Evolutionary conservation across 1,140 invertebrate species (phyloP), one percentile per base, ranked within the genome.

Genomic region (Branchinecta lindahli): DNA sequence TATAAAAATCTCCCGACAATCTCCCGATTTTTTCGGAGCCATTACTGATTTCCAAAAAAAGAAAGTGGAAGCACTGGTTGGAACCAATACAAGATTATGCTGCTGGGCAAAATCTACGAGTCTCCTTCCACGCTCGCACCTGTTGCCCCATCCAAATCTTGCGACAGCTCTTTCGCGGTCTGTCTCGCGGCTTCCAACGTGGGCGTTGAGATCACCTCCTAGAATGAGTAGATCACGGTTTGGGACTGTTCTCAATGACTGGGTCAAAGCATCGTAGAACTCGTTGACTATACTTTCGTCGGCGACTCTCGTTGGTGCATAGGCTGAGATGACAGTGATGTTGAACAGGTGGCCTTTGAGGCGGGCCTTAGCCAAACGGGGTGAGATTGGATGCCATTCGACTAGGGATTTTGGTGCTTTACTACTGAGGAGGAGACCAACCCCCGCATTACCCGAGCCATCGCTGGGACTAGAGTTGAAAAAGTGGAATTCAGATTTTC

Each of bases 201-300:
- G n/a, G n/a, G 47, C 47, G 47, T 52, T 52, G n/a, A 52, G 47
- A 52, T 52, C 47, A 52, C 47, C 47, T 52, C 47, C 47, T 52
- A 52, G 47, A n/a, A 52, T 52, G 47, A 52, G 47, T 52, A 52
- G 47, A 52, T 52, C 47, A 52, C n/a, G 47, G 47, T 52, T 52
- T 52, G 9, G 47, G n/a, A 52, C 47, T 52, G 47, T n/a, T 52
- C 47, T 52, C 47, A 52, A 52, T 52, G 47, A 52, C 47, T 9
- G 47, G 47, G n/a, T 52, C 47, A 52, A 52, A 52, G 47, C 47
- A 52, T 52, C 47, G 47, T 52, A 52, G 47, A 52, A 52, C 9
- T 52, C 47, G 9, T 52, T n/a, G n/a, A 52, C 47, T 52, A n/a
- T 52, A 52, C 47, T 52, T 52, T 52, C 47, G 47, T 52, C 47